These are phyloP conservation scores for Hemichromis elongatus DNA, from an alignment of 2,113 vertebrate species.

Conservation along the genomic window DNA sequence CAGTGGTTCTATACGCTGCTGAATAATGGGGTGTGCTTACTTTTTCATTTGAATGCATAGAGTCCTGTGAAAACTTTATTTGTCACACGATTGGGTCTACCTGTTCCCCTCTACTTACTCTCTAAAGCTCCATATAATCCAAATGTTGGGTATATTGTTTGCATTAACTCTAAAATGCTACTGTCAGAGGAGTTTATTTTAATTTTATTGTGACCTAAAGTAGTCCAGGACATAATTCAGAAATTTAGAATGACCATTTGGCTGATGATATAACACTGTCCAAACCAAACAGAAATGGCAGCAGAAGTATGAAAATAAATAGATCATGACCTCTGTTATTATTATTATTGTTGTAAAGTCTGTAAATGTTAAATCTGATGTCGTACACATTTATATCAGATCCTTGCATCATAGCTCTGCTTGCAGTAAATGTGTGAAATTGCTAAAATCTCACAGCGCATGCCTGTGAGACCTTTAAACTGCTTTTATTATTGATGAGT, in stretches of 20 bases:
- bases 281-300: background rate
- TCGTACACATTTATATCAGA: background rate
- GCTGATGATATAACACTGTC: background rate
- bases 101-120: background rate
- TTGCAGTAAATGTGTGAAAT: background rate
- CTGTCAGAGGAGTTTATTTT: background rate
- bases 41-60: background rate
- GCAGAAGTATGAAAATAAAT: background rate
- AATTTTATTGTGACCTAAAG: background rate
- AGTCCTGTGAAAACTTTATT: background rate
- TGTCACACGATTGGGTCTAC: background rate
- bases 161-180: background rate
- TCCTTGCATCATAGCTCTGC: background rate
- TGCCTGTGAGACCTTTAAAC: background rate
- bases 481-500: background rate
- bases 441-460: background rate
- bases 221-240: background rate
- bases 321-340: background rate
- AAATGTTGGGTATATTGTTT: background rate
- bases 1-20: background rate
- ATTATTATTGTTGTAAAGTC: background rate
- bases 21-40: background rate
- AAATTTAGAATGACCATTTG: background rate
- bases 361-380: background rate
- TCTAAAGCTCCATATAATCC: background rate